phyloP scores from a whole-genome alignment of 2,888 invertebrate species.

The Amorpha juglandis region DNA sequence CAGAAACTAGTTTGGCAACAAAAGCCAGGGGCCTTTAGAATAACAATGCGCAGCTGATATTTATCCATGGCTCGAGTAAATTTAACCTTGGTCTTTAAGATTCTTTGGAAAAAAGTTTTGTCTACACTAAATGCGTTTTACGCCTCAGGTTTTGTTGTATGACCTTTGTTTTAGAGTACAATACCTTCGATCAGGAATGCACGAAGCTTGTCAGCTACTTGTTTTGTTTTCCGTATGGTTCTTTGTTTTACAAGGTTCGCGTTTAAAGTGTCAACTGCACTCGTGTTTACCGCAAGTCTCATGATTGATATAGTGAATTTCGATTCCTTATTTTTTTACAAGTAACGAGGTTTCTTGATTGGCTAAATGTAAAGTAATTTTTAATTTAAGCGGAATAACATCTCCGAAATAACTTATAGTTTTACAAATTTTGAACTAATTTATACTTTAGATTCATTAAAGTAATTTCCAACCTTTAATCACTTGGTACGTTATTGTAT shows the following conservation, averaged over 20 bases:
- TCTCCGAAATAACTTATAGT: no score
- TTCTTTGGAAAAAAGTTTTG: constrained; percentile 19
- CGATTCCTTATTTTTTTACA: no score
- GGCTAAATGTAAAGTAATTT: no score
- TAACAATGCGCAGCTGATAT: constrained; percentile 35
- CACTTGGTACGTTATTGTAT: not conserved
- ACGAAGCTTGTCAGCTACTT: constrained; percentile 7
- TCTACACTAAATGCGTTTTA: constrained; percentile 26
- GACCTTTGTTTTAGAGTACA: constrained; percentile 19
- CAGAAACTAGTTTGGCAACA: constrained; percentile 25
- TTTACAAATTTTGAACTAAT: no score
- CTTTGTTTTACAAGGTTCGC: not conserved
- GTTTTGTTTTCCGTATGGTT: not conserved
- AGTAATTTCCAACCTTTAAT: no score
- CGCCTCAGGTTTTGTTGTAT: constrained; percentile 17
- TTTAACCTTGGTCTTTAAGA: constrained; percentile 33
- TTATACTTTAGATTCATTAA: no score
- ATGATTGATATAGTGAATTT: not conserved
- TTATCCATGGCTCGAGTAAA: constrained; percentile 30
- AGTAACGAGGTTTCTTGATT: no score
- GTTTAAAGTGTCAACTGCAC: constrained; percentile 1
- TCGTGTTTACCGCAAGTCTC: not conserved
- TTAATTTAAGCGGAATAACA: no score
- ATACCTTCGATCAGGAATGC: constrained; percentile 23
- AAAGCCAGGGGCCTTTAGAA: constrained; percentile 27